A percentile compares a stretch with the other conserved stretches of the same genome.
Conservation (phyloP, 1,140 invertebrate genomes). For the Meloidogyne exigua region DNA sequence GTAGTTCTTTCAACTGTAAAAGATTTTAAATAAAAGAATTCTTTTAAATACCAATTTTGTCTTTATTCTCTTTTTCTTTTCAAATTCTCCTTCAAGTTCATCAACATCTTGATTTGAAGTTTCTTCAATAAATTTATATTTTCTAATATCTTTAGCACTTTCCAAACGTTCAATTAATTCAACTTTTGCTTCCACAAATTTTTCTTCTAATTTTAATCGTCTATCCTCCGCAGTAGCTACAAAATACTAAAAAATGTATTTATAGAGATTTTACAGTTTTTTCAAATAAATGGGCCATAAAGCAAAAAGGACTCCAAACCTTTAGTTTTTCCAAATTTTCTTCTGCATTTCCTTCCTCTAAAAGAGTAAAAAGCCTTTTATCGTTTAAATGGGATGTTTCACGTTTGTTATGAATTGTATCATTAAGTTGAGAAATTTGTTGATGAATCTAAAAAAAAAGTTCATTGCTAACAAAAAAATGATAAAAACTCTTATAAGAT, state of each 20-base stretch:
- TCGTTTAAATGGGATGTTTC: neutral
- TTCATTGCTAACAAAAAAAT: neutral
- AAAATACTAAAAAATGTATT: conserved; percentile 19
- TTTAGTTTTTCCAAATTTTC: conserved; percentile 26
- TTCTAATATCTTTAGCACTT: neutral
- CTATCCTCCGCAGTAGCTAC: conserved; percentile 20
- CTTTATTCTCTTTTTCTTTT: conserved; percentile 16
- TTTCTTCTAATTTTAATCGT: conserved; percentile 17
- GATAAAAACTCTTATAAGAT: neutral
- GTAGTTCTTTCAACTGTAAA: conserved; percentile 20
- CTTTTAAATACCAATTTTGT: conserved; percentile 26
- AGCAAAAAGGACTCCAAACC: conserved; percentile 10
- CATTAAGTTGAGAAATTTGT: neutral
- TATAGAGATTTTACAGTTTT: conserved; percentile 12
- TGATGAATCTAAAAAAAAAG: neutral
- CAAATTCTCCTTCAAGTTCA: conserved; percentile 16
- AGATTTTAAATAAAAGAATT: conserved; percentile 19
- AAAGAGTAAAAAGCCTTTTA: conserved; percentile 15
- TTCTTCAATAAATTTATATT: neutral
- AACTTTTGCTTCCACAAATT: conserved; percentile 29
- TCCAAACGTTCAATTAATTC: conserved; percentile 22
- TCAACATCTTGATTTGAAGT: neutral
- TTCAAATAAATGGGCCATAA: neutral
- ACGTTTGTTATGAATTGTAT: neutral
- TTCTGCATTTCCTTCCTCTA: conserved; percentile 3